Percentiles rank a stretch among this genome's conserved stretches.
These are phyloP conservation scores for Madoqua kirkii DNA, from an alignment of 2,113 vertebrate genomes.

Conservation along the genomic window DNA sequence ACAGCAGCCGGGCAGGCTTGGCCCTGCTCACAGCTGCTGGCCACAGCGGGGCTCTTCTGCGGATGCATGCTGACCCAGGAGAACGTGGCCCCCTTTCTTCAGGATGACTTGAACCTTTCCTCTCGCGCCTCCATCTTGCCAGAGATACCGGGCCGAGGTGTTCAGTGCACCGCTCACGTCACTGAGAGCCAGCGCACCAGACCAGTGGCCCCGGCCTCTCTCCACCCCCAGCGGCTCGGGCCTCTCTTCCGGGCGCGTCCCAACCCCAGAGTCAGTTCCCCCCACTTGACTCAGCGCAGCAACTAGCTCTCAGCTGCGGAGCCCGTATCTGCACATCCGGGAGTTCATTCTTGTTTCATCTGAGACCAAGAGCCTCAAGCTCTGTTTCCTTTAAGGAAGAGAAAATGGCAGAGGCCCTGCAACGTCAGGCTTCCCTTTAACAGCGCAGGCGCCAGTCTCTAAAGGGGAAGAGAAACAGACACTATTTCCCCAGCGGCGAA, in stretches of 20 bases:
- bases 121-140: not conserved
- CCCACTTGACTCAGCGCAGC: not conserved
- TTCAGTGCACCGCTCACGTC: rapidly evolving
- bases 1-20: no score
- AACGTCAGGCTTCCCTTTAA: not conserved
- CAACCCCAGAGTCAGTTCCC: not conserved
- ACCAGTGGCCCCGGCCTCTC: no score
- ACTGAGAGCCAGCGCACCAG: not conserved
- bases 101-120: not conserved
- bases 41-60: not conserved
- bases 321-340: not conserved
- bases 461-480: not conserved
- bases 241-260: not conserved
- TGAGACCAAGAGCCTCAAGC: not conserved
- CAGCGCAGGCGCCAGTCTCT: not conserved
- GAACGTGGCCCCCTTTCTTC: not conserved
- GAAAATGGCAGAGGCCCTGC: not conserved
- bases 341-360: not conserved
- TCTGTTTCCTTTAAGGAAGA: not conserved
- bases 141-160: not conserved
- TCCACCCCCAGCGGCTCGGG: rapidly evolving
- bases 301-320: not conserved
- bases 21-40: not conserved
- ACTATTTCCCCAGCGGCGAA: not conserved
- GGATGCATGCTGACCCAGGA: not conserved